Evolutionary conservation across 53 echinoderm and acorn worm genomes (phyloP), one percentile per base, ranked within the genome.

Genomic region (Mesocentrotus franciscanus): DNA sequence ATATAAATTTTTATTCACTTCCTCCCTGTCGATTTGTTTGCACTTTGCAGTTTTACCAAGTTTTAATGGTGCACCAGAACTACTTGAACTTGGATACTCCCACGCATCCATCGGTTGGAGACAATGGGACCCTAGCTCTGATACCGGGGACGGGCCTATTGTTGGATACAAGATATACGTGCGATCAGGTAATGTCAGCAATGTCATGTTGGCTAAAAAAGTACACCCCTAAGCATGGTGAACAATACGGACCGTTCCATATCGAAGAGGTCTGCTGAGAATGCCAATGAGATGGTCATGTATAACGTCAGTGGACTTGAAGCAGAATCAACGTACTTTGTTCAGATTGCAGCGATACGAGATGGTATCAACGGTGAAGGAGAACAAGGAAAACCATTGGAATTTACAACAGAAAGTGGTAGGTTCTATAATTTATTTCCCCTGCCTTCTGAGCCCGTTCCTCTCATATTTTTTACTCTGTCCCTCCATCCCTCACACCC

Each of bases 101-200:
- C 39, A 91, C 33, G 91, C 39, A 34, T 20, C 8, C 9, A 66
- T 91, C 5, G 35, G 66, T 18, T 91, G 91, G 91, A 91, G 91
- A 91, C 62, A 33, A 36, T 91, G 91, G 91, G 58, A 91, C 66
- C 42, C 68, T 83, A n/a, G 18, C 16, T 14, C 17, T 71, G 96
- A 96, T 58, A 74, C 64, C 22, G 96, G 96, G 60, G 94, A 76
- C 1, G 96, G 96, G 62, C 94, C 96, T 9, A 56, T 96, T 60
- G 85, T 78, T 75, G 78, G 61, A 36, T 96, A 96, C 90, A 96
- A 32, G 34, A 85, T 96, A 39, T 96, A 90, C 55, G 36, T 91
- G 34, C 66, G 24, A 20, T 64, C 62, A 36, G 66, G 91, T 22
- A 22, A n/a, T n/a, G n/a, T n/a, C n/a, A n/a, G 18, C 91, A 10